Evolutionary conservation across 2,797 vertebrate species (phyloP), one percentile per base, ranked within the genome.

Genomic region (Sarcoramphus papa): DNA sequence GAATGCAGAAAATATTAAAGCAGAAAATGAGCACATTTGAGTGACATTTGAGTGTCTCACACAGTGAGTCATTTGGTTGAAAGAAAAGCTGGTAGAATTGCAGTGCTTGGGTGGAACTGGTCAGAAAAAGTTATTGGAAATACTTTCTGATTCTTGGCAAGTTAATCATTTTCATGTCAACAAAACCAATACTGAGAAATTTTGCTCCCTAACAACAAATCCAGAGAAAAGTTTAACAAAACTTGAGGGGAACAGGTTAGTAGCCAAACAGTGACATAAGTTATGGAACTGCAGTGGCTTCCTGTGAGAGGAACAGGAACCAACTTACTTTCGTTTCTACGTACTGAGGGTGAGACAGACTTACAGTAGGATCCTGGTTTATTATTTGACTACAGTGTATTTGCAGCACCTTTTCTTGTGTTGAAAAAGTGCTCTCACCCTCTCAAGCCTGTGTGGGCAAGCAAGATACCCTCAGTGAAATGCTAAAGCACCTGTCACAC

Each of bases 351-450:
- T 17, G 14, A n/a, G 9, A 33, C 12, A 10, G 4, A 7, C 27
- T 27, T 31, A 4, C 27, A 14, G 24, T 8, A 53, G 9, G 9
- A 24, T 9, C 16, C 21, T 25, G 7, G 9, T 37, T 74, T 35
- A 35, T 59, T 64, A 33, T 63, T 33, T 18, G 2, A 15, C 43
- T 35, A 6, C 15, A 21, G 23, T 4, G 0, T 0, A 50, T 12
- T 35, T 30, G 8, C 35, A 70, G 19, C 51, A 78, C 7, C 15
- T 54, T 51, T 63, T 27, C 2, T 6, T 31, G 18, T 2, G 13
- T 4, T 45, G 7, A 28, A 21, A 37, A 78, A 17, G 6, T 0
- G 1, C 20, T 45, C n/a, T 48, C 5, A 7, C 15, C 4, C 53
- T 37, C 45, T n/a, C 25, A 16, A 25, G 28, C 51, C 40, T 69